Conservation (phyloP, 1,140 invertebrate species). For the Caerostris extrusa region DNA sequence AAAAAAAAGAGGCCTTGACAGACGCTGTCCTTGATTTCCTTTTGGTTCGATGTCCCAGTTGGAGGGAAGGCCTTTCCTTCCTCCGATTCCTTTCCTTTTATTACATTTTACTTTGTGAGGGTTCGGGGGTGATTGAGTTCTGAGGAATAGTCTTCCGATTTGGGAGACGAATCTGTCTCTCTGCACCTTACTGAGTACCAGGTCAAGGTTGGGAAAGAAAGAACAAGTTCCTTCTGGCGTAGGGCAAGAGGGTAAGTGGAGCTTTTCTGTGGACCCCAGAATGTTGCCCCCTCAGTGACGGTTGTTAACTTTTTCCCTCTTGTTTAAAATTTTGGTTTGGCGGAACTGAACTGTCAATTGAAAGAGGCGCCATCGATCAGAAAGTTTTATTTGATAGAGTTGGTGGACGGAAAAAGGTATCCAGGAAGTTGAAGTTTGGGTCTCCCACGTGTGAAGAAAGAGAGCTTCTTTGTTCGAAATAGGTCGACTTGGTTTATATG, state of each 20-base stretch:
- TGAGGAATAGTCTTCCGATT: slow-evolving; percentile 31
- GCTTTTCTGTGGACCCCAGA: slow-evolving; percentile 9
- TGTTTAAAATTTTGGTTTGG: neutral
- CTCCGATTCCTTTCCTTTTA: slow-evolving; percentile 25
- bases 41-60: slow-evolving; percentile 65
- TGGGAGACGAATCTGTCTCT: neutral
- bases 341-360: slow-evolving; percentile 7
- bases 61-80: slow-evolving; percentile 44
- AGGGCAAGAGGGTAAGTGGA: slow-evolving; percentile 22
- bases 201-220: slow-evolving; percentile 51
- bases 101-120: slow-evolving; percentile 40
- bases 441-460: neutral
- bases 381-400: slow-evolving; percentile 5
- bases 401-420: neutral
- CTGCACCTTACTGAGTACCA: slow-evolving; percentile 49
- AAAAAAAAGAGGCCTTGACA: slow-evolving; percentile 32
- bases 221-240: slow-evolving; percentile 27
- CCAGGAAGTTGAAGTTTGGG: neutral
- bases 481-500: neutral
- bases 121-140: slow-evolving; percentile 21
- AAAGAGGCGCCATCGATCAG: slow-evolving; percentile 13
- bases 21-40: slow-evolving; percentile 45
- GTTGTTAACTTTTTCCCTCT: neutral
- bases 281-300: neutral
- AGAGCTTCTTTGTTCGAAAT: neutral